Evolutionary conservation across 53 echinoderm and acorn worm genomes (phyloP).

Genomic region (Antedon mediterranea): DNA sequence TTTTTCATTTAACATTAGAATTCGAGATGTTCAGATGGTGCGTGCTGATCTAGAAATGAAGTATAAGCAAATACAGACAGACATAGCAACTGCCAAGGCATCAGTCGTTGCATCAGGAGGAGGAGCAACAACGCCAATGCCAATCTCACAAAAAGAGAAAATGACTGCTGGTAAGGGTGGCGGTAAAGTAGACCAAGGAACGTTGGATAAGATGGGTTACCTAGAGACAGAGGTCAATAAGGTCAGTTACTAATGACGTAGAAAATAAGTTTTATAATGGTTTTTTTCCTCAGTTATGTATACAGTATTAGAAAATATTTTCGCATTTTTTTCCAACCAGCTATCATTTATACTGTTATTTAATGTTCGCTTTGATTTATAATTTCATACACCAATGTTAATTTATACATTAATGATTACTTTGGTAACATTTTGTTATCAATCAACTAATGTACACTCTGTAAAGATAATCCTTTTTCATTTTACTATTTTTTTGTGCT

Average conservation of each 20-base stretch:
- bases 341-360: too few species aligned
- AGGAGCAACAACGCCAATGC: conserved; percentile 21
- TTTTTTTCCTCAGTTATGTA: too few species aligned
- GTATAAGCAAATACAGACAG: conserved; percentile 37
- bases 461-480: too few species aligned
- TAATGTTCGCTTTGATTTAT: too few species aligned
- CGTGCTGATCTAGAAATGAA: conserved; percentile 61
- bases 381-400: too few species aligned
- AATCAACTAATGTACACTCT: too few species aligned
- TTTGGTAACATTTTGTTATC: too few species aligned
- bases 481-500: neutral
- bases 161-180: conserved; percentile 62
- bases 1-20: conserved; percentile 20
- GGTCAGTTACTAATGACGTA: too few species aligned
- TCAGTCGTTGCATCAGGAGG: neutral
- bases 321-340: too few species aligned
- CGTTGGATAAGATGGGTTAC: conserved; percentile 58
- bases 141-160: conserved; percentile 92
- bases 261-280: too few species aligned
- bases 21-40: conserved; percentile 95
- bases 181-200: conserved; percentile 78
- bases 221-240: conserved; percentile 57
- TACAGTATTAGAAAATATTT: too few species aligned
- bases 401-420: neutral
- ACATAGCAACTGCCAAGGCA: conserved; percentile 37